A percentile compares a stretch with the other conserved stretches of the same genome.
Evolutionary conservation across 2,888 invertebrate genomes (phyloP).

Genomic region (Muscina levida): DNA sequence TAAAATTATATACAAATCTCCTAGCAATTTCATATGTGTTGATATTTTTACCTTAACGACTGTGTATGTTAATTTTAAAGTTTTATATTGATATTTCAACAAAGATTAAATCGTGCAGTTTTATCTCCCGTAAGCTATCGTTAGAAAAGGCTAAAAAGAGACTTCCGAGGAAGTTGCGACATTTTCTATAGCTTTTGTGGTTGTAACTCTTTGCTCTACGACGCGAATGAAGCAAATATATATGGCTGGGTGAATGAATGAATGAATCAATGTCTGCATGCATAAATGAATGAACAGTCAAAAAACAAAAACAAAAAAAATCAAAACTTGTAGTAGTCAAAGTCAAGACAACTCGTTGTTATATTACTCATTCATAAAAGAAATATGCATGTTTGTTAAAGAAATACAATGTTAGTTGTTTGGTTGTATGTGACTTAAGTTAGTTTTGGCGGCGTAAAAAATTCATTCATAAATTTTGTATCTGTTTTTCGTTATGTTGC

Average conservation of each 20-base stretch:
- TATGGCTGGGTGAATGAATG: not conserved
- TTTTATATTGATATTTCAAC: slow-evolving; percentile 11
- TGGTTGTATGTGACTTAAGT: too few relatives aligned
- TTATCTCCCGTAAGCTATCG: not conserved
- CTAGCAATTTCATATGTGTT: too few relatives aligned
- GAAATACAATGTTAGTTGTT: slow-evolving; percentile 43
- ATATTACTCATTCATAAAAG: slow-evolving; percentile 64
- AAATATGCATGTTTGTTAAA: slow-evolving; percentile 45
- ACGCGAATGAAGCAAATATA: not conserved
- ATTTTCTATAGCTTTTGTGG: slow-evolving; percentile 39
- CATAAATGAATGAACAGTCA: not conserved
- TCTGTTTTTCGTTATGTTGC: slow-evolving; percentile 62
- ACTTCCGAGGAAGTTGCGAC: slow-evolving; percentile 67
- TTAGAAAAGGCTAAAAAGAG: slow-evolving; percentile 55
- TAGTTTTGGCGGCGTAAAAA: slow-evolving; percentile 65
- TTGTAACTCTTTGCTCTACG: slow-evolving; percentile 26
- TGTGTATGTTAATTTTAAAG: slow-evolving; percentile 29
- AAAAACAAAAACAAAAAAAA: too few relatives aligned
- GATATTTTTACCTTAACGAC: too few relatives aligned
- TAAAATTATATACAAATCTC: too few relatives aligned
- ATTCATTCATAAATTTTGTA: slow-evolving; percentile 65
- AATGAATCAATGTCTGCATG: slow-evolving; percentile 17
- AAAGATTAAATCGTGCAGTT: slow-evolving; percentile 24
- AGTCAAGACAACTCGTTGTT: slow-evolving; percentile 63
- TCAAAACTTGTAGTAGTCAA: slow-evolving; percentile 62